phyloP scores from a whole-genome alignment of 2,113 vertebrate species.

The Cottus gobio region DNA sequence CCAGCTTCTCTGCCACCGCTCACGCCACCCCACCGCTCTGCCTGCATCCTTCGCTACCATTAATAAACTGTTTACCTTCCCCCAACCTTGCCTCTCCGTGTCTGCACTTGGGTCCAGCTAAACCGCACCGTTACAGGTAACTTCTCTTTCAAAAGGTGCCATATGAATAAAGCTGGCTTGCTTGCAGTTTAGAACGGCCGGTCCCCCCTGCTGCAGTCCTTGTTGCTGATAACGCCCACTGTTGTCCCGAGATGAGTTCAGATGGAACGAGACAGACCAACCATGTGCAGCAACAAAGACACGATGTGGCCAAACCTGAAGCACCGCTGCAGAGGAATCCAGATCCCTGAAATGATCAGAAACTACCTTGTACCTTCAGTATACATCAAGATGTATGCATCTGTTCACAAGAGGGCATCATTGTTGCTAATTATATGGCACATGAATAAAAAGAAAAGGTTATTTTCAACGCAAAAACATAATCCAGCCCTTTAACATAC shows the following conservation, averaged over 20 bases:
- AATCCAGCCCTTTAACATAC: no score
- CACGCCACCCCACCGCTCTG: no score
- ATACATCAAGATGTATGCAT: not conserved
- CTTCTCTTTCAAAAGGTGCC: not conserved
- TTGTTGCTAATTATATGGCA: not conserved
- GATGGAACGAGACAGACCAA: not conserved
- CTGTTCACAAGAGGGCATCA: not conserved
- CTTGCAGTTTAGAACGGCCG: not conserved
- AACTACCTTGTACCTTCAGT: not conserved
- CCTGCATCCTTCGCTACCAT: no score
- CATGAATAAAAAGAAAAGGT: not conserved
- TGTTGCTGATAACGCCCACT: not conserved
- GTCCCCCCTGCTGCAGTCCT: not conserved
- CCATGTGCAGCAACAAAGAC: slow-evolving; percentile 5
- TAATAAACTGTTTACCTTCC: no score
- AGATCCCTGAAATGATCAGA: not conserved
- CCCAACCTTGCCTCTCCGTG: no score
- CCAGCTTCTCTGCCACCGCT: no score
- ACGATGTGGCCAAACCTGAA: slow-evolving; percentile 14
- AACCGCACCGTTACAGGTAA: no score
- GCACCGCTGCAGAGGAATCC: not conserved
- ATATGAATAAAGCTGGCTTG: not conserved
- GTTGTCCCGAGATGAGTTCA: not conserved
- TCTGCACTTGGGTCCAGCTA: no score
- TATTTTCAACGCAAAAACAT: not conserved